Percentiles rank a stretch among this genome's conserved stretches.
Evolutionary conservation across 2,888 invertebrate genomes (phyloP).

Genomic region (Dermolepida albohirtum): DNA sequence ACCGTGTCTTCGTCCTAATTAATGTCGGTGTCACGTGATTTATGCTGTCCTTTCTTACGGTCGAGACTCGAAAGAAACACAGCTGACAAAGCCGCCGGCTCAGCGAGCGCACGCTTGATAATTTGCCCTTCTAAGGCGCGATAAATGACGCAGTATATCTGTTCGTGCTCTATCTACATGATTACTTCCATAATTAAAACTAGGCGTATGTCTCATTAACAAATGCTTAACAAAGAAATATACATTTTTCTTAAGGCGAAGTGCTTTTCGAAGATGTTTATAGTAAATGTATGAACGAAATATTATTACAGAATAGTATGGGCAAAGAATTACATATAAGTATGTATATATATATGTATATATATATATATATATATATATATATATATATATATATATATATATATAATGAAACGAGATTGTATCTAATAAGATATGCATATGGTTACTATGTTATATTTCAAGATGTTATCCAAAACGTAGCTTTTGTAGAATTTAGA

Average conservation of each 20-base stretch:
- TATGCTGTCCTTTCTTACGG: constrained; percentile 59
- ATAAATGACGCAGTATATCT: constrained; percentile 44
- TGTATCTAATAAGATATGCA: too few species aligned
- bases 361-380: too few species aligned
- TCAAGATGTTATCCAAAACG: too few species aligned
- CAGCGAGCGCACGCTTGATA: constrained; percentile 47
- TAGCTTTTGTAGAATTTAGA: too few species aligned
- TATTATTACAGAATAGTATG: too few species aligned
- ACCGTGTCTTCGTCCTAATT: constrained; percentile 63
- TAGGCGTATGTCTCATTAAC: constrained; percentile 34
- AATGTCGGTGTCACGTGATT: constrained; percentile 63
- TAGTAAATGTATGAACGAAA: too few species aligned
- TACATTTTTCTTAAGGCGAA: not conserved
- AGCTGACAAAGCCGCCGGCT: constrained; percentile 41
- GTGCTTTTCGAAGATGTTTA: too few species aligned
- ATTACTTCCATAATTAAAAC: constrained; percentile 47
- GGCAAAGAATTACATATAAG: too few species aligned
- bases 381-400: too few species aligned
- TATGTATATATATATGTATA: too few species aligned
- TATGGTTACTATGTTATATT: too few species aligned
- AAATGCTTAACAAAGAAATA: constrained; percentile 30
- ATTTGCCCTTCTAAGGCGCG: constrained; percentile 52
- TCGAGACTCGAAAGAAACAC: constrained; percentile 47
- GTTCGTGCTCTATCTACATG: constrained; percentile 42
- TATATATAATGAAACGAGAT: too few species aligned